phyloP scores from a whole-genome alignment of 2,113 vertebrate species.

The Oenanthe melanoleuca region DNA sequence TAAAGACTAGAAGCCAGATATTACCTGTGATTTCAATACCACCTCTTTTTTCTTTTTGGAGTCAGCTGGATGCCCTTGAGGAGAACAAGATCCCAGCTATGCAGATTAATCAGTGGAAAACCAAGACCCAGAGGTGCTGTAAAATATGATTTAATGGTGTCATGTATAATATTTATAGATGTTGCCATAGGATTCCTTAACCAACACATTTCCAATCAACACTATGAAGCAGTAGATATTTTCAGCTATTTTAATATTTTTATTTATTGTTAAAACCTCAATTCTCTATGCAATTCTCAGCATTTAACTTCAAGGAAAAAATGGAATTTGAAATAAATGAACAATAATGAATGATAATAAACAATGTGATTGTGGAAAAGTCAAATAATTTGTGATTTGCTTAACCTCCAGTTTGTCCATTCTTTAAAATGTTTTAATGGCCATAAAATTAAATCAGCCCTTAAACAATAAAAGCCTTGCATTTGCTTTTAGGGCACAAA shows the following conservation, averaged over 20 bases:
- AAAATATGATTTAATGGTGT: neutral
- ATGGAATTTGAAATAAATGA: neutral
- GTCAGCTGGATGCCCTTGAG: neutral
- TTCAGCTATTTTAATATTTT: neutral
- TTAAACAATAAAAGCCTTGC: neutral
- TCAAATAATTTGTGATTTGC: neutral
- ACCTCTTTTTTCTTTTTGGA: neutral
- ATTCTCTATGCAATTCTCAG: neutral
- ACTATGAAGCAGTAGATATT: neutral
- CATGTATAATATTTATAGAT: neutral
- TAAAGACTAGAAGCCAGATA: neutral
- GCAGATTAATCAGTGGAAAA: neutral
- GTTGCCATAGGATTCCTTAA: neutral
- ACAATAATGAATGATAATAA: neutral
- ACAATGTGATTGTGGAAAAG: neutral
- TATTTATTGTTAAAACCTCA: neutral
- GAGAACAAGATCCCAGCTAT: neutral
- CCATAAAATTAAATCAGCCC: neutral
- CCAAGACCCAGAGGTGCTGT: neutral
- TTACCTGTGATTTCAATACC: neutral
- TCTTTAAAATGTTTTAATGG: neutral
- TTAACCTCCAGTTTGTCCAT: neutral
- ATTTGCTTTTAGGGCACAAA: neutral
- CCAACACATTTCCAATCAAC: neutral
- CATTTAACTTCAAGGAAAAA: neutral